phyloP scores from a whole-genome alignment of 2,113 vertebrate genomes.

The Leptocoma aspasia region DNA sequence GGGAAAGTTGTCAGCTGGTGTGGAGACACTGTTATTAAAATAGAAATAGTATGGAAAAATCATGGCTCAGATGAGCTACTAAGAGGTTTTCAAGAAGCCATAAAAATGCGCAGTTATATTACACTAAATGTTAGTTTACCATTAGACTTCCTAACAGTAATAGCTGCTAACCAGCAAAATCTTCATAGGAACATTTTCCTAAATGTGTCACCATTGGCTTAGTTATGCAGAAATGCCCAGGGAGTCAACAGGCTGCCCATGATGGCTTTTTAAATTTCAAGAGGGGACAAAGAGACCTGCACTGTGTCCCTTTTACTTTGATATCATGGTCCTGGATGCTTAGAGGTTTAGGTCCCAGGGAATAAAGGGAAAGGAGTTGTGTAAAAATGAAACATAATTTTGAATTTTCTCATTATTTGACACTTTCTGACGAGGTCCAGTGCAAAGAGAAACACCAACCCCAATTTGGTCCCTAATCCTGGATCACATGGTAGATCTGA shows the following conservation, averaged over 20 bases:
- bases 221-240: background rate
- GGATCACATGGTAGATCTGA: background rate
- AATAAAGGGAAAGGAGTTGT: background rate
- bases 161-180: background rate
- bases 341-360: background rate
- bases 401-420: background rate
- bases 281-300: background rate
- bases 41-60: background rate
- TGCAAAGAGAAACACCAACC: background rate
- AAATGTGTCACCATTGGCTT: background rate
- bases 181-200: background rate
- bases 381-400: background rate
- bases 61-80: background rate
- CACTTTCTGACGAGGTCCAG: background rate
- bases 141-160: background rate
- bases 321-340: background rate
- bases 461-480: background rate
- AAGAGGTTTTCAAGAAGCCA: background rate
- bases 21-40: background rate
- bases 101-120: constrained; percentile 3
- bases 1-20: background rate
- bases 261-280: background rate
- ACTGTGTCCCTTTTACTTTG: background rate
- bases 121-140: background rate
- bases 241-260: background rate